Evolutionary conservation across 2,888 invertebrate species (phyloP).

Genomic region (Caenorhabditis wallacei): DNA sequence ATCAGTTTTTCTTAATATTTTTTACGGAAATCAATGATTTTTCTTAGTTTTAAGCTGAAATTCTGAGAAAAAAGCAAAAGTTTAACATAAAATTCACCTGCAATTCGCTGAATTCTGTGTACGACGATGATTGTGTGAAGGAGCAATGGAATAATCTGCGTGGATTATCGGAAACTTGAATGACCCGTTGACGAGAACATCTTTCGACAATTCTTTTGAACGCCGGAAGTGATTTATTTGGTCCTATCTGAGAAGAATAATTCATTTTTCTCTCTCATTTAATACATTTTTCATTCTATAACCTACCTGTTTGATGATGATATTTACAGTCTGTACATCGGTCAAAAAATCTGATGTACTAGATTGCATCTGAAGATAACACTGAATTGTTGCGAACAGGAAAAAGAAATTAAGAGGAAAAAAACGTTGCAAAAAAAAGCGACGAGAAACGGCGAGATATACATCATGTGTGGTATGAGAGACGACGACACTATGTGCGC

Average conservation of each 20-base stretch:
- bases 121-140: constrained; percentile 74
- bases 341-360: constrained; percentile 67
- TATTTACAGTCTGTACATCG: constrained; percentile 68
- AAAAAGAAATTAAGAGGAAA: constrained; percentile 3
- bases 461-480: constrained; percentile 16
- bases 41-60: neutral
- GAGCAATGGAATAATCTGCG: constrained; percentile 75
- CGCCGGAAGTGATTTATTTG: constrained; percentile 61
- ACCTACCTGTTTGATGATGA: constrained; percentile 65
- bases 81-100: constrained; percentile 70
- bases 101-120: constrained; percentile 78
- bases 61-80: neutral
- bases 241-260: constrained; percentile 58
- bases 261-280: neutral
- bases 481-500: constrained; percentile 6
- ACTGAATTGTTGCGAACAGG: constrained; percentile 16
- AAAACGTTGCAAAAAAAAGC: constrained; percentile 28
- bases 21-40: neutral
- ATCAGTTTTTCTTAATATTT: neutral
- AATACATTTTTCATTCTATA: neutral
- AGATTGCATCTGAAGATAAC: constrained; percentile 62
- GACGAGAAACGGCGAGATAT: constrained; percentile 31
- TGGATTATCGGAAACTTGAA: constrained; percentile 79
- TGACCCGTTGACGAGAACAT: constrained; percentile 69
- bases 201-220: constrained; percentile 74